These are phyloP conservation scores for Agapornis canus DNA, from an alignment of 2,797 vertebrate species.

Conservation along the genomic window DNA sequence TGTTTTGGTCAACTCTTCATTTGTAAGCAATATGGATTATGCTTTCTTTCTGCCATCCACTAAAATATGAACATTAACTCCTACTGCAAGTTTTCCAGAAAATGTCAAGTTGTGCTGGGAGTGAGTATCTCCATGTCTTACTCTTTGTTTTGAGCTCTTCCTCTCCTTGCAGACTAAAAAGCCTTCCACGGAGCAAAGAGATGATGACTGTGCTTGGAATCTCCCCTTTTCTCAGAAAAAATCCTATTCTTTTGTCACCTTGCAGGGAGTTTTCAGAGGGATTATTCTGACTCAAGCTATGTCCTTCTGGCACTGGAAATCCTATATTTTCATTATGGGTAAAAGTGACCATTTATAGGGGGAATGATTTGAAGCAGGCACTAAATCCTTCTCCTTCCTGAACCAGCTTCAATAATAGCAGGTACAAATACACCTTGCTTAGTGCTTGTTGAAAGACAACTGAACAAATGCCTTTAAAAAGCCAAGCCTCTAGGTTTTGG, in stretches of 20 bases:
- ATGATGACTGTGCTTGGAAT: neutral
- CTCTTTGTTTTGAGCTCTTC: neutral
- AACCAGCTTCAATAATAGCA: constrained; percentile 9
- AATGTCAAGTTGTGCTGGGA: neutral
- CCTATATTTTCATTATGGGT: neutral
- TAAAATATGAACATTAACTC: neutral
- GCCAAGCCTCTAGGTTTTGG: neutral
- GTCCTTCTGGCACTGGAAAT: neutral
- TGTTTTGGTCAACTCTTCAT: neutral
- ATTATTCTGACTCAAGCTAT: neutral
- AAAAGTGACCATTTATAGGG: constrained; percentile 16
- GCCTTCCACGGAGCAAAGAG: neutral
- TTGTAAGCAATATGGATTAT: neutral
- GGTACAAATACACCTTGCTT: constrained; percentile 44
- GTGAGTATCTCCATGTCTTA: fast-evolving
- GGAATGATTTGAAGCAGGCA: constrained; percentile 31
- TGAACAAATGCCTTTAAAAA: neutral
- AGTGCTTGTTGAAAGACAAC: constrained; percentile 41
- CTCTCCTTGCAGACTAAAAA: neutral
- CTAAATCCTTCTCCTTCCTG: constrained; percentile 12
- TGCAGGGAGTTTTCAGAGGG: neutral
- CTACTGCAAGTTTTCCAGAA: neutral
- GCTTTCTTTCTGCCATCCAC: neutral
- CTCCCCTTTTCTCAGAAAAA: neutral
- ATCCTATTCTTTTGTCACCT: neutral